phyloP scores from a whole-genome alignment of 2,113 vertebrate species.

The Argyrosomus japonicus region DNA sequence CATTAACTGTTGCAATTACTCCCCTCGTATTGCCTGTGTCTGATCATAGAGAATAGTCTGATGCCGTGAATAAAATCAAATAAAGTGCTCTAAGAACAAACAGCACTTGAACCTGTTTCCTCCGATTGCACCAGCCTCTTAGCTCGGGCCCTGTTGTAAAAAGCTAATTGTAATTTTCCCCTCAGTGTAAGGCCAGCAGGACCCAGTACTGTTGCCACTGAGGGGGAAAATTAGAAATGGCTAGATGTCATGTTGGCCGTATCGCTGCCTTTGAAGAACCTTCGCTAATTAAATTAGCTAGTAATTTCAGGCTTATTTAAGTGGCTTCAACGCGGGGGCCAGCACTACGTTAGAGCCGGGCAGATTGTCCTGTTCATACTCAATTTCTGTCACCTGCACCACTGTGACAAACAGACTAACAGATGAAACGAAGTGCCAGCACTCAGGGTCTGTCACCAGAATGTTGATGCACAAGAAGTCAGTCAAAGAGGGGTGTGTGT shows the following conservation, averaged over 20 bases:
- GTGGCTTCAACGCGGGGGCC: conserved; percentile 25
- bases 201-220: conserved; percentile 47
- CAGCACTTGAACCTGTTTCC: conserved; percentile 51
- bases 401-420: conserved; percentile 37
- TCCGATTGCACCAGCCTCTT: conserved; percentile 59
- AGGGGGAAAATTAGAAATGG: conserved; percentile 73
- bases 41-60: conserved; percentile 1
- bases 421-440: conserved; percentile 32
- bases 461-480: conserved; percentile 49
- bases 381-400: conserved; percentile 34
- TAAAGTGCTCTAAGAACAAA: conserved; percentile 7
- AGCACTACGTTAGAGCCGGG: conserved; percentile 51
- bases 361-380: conserved; percentile 49
- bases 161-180: conserved; percentile 63
- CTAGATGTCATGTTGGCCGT: conserved; percentile 63
- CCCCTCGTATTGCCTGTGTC: not conserved
- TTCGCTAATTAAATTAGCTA: conserved; percentile 75
- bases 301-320: conserved; percentile 76
- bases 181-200: conserved; percentile 59
- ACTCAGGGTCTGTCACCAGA: conserved; percentile 42
- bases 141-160: conserved; percentile 45
- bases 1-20: not conserved
- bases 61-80: conserved; percentile 26
- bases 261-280: conserved; percentile 68
- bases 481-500: not conserved